These are phyloP conservation scores for Frankliniella intonsa DNA, from an alignment of 2,888 invertebrate genomes.

Conservation along the genomic window DNA sequence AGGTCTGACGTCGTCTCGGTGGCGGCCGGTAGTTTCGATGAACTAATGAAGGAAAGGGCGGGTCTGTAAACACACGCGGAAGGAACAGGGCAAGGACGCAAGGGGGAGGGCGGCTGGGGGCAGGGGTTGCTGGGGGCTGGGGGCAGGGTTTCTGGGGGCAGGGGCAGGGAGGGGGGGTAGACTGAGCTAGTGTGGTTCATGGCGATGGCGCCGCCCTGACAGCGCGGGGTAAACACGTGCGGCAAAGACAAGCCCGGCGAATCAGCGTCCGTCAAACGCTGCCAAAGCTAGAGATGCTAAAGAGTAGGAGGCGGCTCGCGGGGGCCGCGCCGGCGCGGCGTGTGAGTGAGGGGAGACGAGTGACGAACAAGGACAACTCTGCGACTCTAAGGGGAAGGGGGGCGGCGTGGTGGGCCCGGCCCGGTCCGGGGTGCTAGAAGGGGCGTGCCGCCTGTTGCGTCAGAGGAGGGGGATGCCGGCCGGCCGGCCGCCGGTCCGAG, in stretches of 20 bases:
- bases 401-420: too few relatives aligned
- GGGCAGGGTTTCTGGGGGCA: background rate
- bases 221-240: background rate
- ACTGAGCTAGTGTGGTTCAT: background rate
- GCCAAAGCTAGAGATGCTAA: too few relatives aligned
- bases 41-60: background rate
- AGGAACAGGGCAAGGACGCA: background rate
- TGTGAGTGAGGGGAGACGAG: too few relatives aligned
- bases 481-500: too few relatives aligned
- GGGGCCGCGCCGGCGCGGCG: too few relatives aligned
- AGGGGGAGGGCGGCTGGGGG: background rate
- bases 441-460: too few relatives aligned
- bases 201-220: background rate
- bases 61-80: too few relatives aligned
- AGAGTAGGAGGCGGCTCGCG: too few relatives aligned
- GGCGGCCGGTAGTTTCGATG: background rate
- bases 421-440: too few relatives aligned
- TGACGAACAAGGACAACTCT: too few relatives aligned
- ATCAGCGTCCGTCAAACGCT: background rate
- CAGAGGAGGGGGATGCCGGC: too few relatives aligned
- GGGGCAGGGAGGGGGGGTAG: background rate
- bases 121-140: background rate
- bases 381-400: too few relatives aligned
- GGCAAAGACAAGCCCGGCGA: background rate
- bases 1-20: background rate